Evolutionary conservation across 2,888 invertebrate species (phyloP).

Genomic region (Ectobius pallidus): DNA sequence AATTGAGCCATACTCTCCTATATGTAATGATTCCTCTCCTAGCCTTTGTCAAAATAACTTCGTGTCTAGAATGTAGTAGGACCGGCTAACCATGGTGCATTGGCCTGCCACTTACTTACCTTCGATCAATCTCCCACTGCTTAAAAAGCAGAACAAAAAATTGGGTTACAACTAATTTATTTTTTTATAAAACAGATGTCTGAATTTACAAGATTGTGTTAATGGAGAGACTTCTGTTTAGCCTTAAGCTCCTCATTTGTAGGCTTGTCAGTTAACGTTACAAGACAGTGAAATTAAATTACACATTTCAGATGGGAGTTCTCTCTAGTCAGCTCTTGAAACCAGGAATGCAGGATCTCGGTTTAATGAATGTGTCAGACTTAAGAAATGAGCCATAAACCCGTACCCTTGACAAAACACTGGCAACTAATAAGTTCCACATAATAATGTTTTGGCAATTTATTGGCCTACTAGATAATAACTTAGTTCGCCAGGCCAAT

Average conservation of each 20-base stretch:
- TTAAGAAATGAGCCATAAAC: conserved; percentile 37
- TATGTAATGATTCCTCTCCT: too few species aligned
- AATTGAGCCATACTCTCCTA: too few species aligned
- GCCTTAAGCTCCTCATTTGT: neutral
- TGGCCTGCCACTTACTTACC: too few species aligned
- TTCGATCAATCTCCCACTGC: too few species aligned
- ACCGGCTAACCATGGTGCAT: too few species aligned
- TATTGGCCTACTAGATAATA: neutral
- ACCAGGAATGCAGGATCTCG: conserved; percentile 17
- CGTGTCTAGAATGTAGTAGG: too few species aligned
- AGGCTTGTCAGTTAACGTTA: neutral
- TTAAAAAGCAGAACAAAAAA: too few species aligned
- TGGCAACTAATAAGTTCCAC: conserved; percentile 28
- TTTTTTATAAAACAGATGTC: too few species aligned
- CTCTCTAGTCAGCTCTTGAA: neutral
- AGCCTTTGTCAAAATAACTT: too few species aligned
- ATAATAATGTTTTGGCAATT: conserved; percentile 6
- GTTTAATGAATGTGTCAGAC: conserved; percentile 26
- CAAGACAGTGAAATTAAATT: conserved; percentile 4
- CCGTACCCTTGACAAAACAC: conserved; percentile 29
- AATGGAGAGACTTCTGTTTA: too few species aligned
- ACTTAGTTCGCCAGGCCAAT: neutral
- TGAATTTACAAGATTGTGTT: too few species aligned
- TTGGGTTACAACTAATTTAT: too few species aligned
- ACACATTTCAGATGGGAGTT: neutral